Conservation (phyloP, 2,797 vertebrate species). For the Poeciliopsis infans region DNA sequence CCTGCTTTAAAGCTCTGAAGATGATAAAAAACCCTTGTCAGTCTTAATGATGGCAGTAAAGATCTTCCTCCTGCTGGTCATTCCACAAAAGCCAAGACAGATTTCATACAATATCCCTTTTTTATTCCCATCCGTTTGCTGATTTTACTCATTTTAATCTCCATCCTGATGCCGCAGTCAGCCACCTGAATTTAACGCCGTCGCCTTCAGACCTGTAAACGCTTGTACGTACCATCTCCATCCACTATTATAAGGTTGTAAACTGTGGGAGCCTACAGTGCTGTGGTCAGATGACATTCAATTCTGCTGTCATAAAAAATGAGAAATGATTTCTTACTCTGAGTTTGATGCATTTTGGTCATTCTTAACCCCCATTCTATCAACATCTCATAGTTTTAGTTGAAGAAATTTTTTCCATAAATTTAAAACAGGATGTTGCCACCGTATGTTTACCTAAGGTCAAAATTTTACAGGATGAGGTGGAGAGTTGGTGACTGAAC, state of each 20-base stretch:
- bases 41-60: conserved; percentile 55
- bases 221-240: conserved; percentile 6
- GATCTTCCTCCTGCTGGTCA: conserved; percentile 41
- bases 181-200: conserved; percentile 21
- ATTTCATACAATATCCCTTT: conserved; percentile 21
- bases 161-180: neutral
- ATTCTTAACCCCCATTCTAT: neutral
- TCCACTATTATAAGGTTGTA: conserved; percentile 27
- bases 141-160: neutral
- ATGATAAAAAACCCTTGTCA: conserved; percentile 57
- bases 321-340: conserved; percentile 29
- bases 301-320: conserved; percentile 24
- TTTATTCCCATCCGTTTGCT: conserved; percentile 16
- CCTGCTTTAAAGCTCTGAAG: conserved; percentile 54
- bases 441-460: neutral
- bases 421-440: neutral
- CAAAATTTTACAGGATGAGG: neutral
- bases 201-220: conserved; percentile 47
- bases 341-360: conserved; percentile 3
- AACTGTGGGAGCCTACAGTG: conserved; percentile 27
- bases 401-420: neutral
- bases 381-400: neutral
- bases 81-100: neutral
- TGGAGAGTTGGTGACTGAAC: neutral
- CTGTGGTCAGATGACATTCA: conserved; percentile 30